These are phyloP conservation scores for Mixornis gularis DNA, from an alignment of 2,113 vertebrate genomes.

Conservation along the genomic window DNA sequence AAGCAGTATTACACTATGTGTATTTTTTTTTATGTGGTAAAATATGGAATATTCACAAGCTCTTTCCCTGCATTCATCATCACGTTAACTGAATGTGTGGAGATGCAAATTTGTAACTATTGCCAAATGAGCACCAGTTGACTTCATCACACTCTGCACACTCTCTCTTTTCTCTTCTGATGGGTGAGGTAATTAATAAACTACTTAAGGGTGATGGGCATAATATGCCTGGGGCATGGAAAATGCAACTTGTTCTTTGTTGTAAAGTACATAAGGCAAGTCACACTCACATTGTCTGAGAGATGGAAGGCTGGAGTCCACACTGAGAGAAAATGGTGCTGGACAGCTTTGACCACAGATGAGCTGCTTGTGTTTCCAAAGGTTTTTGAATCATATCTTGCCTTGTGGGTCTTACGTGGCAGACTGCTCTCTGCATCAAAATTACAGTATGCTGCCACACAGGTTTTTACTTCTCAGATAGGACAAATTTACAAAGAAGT, in stretches of 20 bases:
- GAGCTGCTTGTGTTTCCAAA: background rate
- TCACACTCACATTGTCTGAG: background rate
- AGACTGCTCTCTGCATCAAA: background rate
- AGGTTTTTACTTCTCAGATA: background rate
- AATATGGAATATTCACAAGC: background rate
- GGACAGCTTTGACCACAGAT: background rate
- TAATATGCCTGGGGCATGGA: background rate
- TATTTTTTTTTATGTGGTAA: background rate
- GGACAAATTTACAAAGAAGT: background rate
- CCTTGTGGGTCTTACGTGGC: background rate
- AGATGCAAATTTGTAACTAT: background rate
- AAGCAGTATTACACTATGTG: background rate
- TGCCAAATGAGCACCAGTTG: background rate
- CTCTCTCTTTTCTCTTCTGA: background rate
- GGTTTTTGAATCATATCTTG: background rate
- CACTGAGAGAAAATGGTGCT: background rate
- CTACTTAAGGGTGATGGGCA: background rate
- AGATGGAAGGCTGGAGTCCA: background rate
- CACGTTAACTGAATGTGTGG: background rate
- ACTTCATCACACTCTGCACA: background rate
- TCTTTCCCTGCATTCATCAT: background rate
- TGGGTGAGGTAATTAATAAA: background rate
- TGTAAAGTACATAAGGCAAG: background rate
- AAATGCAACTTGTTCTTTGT: background rate
- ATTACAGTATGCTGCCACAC: background rate